A percentile compares a stretch with the other conserved stretches of the same genome.
Conservation (phyloP, 2,797 vertebrate genomes). For the Coreius guichenoti region DNA sequence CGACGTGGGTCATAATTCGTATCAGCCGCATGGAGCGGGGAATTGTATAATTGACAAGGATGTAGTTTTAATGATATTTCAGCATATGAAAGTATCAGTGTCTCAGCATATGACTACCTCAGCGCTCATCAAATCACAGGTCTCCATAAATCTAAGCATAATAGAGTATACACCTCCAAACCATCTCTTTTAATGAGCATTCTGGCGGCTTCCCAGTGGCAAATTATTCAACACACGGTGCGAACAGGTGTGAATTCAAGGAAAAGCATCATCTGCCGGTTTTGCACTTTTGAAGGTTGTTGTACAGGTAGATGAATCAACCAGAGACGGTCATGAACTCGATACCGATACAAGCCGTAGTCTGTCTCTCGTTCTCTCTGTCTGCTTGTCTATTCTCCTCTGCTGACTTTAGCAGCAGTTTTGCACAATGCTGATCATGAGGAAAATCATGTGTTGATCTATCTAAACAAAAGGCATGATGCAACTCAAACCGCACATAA, state of each 20-base stretch:
- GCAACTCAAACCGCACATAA: not conserved
- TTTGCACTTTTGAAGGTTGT: constrained; percentile 31
- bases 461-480: not conserved
- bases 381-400: constrained; percentile 6
- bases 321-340: not conserved
- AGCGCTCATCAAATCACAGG: constrained; percentile 24
- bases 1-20: not conserved
- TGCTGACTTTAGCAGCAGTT: constrained; percentile 27
- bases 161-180: constrained; percentile 1
- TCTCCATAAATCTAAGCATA: constrained; percentile 25
- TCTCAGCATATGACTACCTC: constrained; percentile 29
- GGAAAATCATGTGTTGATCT: constrained; percentile 17
- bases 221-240: not conserved
- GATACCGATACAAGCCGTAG: not conserved
- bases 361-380: constrained; percentile 16
- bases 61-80: constrained; percentile 15
- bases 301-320: constrained; percentile 19
- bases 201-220: not conserved
- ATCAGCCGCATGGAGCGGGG: not conserved
- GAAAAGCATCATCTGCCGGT: not conserved
- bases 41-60: constrained; percentile 25
- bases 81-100: constrained; percentile 18
- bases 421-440: constrained; percentile 42
- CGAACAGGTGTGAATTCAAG: constrained; percentile 9
- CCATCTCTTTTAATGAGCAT: constrained; percentile 32